These are phyloP conservation scores for Acholoe squamosa DNA, from an alignment of 2,888 invertebrate species.

Conservation along the genomic window DNA sequence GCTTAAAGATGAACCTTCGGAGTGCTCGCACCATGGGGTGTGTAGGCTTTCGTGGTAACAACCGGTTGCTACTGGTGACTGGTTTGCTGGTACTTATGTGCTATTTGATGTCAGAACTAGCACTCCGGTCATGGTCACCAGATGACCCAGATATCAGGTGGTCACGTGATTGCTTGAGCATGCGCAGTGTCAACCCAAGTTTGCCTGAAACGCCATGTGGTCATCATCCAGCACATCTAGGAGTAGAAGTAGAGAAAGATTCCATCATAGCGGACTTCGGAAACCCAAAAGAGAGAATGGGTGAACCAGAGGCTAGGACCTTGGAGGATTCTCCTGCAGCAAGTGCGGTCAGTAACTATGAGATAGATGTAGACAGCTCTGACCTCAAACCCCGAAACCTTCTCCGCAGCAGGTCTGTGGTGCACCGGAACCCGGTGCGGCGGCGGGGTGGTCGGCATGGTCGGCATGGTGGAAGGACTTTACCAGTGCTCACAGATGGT, in stretches of 20 bases:
- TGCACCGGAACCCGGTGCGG: not conserved
- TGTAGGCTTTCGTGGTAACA: slow-evolving; percentile 36
- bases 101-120: slow-evolving; percentile 53
- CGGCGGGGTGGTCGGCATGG: not conserved
- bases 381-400: slow-evolving; percentile 35
- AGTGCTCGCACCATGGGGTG: not conserved
- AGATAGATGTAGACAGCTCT: slow-evolving; percentile 38
- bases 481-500: not conserved
- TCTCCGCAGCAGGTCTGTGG: slow-evolving; percentile 3
- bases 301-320: not conserved
- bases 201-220: slow-evolving; percentile 33
- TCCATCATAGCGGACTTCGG: not conserved
- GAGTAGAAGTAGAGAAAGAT: slow-evolving; percentile 13
- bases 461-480: not conserved
- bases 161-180: slow-evolving; percentile 31
- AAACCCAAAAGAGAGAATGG: not conserved
- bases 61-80: slow-evolving; percentile 1
- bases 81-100: slow-evolving; percentile 38
- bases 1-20: not conserved
- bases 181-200: slow-evolving; percentile 18
- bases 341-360: slow-evolving; percentile 3
- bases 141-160: slow-evolving; percentile 15
- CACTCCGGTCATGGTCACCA: slow-evolving; percentile 24
- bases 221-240: not conserved
- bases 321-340: not conserved